These are phyloP conservation scores for Papilio gigon DNA, from an alignment of 2,888 invertebrate species.

Conservation along the genomic window DNA sequence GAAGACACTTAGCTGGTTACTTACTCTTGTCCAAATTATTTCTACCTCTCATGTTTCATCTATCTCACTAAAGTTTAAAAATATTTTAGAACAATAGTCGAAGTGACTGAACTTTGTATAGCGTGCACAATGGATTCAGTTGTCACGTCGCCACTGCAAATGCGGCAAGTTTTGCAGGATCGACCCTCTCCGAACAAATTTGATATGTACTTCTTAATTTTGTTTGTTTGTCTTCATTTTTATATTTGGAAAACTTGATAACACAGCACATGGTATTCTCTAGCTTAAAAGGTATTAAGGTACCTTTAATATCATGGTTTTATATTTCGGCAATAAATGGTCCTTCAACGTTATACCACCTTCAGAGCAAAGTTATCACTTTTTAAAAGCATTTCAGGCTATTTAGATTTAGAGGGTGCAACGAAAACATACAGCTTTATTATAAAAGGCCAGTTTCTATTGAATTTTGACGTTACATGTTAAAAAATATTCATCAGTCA, in stretches of 20 bases:
- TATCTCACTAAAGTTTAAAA: background rate
- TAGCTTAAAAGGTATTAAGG: too few species aligned
- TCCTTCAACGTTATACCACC: background rate
- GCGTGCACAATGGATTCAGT: background rate
- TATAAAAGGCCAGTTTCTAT: background rate
- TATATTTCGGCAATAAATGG: background rate
- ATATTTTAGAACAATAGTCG: background rate
- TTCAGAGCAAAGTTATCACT: background rate
- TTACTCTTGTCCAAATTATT: background rate
- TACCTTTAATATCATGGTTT: too few species aligned
- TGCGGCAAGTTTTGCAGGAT: constrained; percentile 10
- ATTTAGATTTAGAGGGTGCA: too few species aligned
- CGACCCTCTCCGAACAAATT: constrained; percentile 6
- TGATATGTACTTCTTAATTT: background rate
- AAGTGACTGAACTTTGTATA: background rate
- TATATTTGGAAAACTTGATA: too few species aligned
- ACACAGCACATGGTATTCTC: too few species aligned
- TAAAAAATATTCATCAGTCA: background rate
- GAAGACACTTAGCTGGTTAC: background rate
- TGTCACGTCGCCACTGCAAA: constrained; percentile 7
- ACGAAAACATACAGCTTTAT: background rate
- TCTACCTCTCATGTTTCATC: background rate
- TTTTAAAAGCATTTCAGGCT: background rate
- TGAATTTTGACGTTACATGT: background rate
- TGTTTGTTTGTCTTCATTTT: background rate